Conservation (phyloP, 1,140 invertebrate genomes). For the Conopomorpha cramerella region DNA sequence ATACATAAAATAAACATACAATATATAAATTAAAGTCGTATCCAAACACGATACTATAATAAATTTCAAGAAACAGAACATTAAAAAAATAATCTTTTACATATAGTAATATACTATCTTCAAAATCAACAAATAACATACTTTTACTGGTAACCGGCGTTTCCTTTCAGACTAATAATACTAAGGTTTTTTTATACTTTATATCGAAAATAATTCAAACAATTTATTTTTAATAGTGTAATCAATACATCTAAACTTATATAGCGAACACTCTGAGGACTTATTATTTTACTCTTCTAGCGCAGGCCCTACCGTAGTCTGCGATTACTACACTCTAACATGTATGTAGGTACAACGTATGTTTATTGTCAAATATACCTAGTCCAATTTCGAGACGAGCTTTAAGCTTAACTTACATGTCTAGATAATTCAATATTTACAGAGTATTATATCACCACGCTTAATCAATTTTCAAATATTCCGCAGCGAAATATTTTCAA, state of each 20-base stretch:
- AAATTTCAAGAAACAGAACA: constrained; percentile 10
- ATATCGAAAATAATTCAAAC: constrained; percentile 41
- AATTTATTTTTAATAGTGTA: constrained; percentile 33
- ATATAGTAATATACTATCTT: constrained; percentile 51
- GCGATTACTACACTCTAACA: too few relatives aligned
- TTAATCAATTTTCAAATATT: too few relatives aligned
- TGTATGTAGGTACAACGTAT: too few relatives aligned
- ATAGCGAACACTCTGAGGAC: constrained; percentile 49
- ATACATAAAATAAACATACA: background rate
- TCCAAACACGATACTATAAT: too few relatives aligned
- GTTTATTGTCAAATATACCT: too few relatives aligned
- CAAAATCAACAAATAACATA: constrained; percentile 57
- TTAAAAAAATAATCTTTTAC: too few relatives aligned
- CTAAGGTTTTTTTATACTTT: constrained; percentile 47
- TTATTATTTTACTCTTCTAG: constrained; percentile 32
- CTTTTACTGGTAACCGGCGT: constrained; percentile 58
- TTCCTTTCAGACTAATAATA: constrained; percentile 57
- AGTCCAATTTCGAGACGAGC: too few relatives aligned
- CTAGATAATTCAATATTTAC: too few relatives aligned
- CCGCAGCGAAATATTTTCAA: too few relatives aligned
- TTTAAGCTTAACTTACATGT: too few relatives aligned
- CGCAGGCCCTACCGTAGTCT: too few relatives aligned
- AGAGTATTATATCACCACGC: too few relatives aligned
- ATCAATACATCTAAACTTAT: constrained; percentile 27
- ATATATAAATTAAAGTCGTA: background rate